Evolutionary conservation across 2,888 invertebrate species (phyloP), one percentile per base, ranked within the genome.

Genomic region (Hetaerina titia): DNA sequence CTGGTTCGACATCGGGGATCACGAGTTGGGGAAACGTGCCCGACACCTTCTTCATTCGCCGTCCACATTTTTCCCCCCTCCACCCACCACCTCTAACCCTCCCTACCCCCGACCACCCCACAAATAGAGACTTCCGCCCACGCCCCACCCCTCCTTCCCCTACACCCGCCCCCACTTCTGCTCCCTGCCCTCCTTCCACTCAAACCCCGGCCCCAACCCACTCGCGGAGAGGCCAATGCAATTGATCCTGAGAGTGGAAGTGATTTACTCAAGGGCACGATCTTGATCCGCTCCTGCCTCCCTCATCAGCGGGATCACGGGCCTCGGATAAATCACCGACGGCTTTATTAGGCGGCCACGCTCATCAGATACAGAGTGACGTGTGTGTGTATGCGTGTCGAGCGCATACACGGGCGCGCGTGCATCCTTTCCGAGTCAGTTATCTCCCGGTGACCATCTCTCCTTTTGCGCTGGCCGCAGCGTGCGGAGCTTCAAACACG

Each of bases 231-330:
- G 92, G 69, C 69, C 19, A 17, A 81, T 92, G 13, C 45, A 92
- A 74, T 92, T 92, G 92, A 92, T 56, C 92, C 56, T 56, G 69
- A 19, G 63, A 92, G 92, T 92, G 92, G 92, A 92, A 92, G 92
- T 92, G 92, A 92, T 92, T 92, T 92, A 92, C 45, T 69, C 92
- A 92, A 92, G 92, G 90, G 64, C 64, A 90, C 64, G 92, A n/a
- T 92, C 57, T 69, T 64, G 69, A 22, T 69, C 92, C 92, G 25
- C 81, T 60, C 69, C 69, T 69, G 69, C 69, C 81, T 31, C 31
- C 81, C 81, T 81, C 81, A 25, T 25, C 81, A 81, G 31, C 63
- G 5, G 17, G 17, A 15, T 7, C 69, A 69, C 69, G 69, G 81
- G 25, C 45, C 45, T 45, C 45, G 45, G 45, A 31, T 81, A 25